Evolutionary conservation across 2,113 vertebrate genomes (phyloP), one percentile per base, ranked within the genome.

Genomic region (Tupaia chinensis): DNA sequence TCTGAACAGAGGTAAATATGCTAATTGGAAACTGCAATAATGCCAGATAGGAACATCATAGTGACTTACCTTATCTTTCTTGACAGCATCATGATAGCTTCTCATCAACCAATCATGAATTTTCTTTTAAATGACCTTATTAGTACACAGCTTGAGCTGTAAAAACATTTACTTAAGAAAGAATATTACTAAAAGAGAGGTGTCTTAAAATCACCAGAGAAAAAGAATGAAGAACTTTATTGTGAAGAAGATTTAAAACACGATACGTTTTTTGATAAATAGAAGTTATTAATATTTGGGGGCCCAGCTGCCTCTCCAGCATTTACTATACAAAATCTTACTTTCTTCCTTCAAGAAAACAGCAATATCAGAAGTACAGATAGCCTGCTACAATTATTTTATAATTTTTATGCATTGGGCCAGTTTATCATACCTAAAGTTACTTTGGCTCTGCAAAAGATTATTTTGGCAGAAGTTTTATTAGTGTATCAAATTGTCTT

Each of bases 381-480:
- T 96, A 97, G 86, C 73, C 60, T 82, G 79, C 83, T 94, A 94
- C 3, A 92, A 86, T 91, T 89, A 63, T 70, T 96, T 95, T 94
- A 66, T 94, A 91, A 96, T 79, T 96, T 96, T 84, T 69, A 60
- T 70, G 79, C 70, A 79, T 23, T 89, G 76, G 29, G 27, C 87
- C 72, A 87, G 72, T 95, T 97, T 95, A 95, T 96, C 83, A 56
- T 94, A 95, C 58, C 70, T 96, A 96, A 97, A 94, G 89, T 96
- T 98, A 96, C 91, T 96, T 95, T 96, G 97, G 94, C 68, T 93
- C 78, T 44, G 72, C 16, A 96, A 91, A 94, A 54, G 93, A 84
- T 97, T 97, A 93, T 96, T 89, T 97, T 98, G 97, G 97, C 94
- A 97, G 91, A 93, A 94, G 79, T 93, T 96, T 89, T 97, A 97